Evolutionary conservation across 2,113 vertebrate species (phyloP), one percentile per base, ranked within the genome.

Genomic region (Monopterus albus): DNA sequence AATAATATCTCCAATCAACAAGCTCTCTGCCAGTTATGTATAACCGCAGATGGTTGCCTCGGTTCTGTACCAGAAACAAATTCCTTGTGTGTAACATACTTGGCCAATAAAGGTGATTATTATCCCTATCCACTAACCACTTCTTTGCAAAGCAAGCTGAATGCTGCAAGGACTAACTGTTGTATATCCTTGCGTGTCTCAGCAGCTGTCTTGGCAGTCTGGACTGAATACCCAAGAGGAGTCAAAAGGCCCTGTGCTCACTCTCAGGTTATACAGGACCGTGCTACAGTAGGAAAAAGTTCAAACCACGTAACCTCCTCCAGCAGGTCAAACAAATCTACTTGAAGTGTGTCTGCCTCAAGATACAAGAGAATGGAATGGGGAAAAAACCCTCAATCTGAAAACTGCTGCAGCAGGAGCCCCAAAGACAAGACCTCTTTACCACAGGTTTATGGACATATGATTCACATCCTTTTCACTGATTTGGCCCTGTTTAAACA

Each of bases 201-300:
- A 60, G 59, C 78, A 71, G 82, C 85, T 84, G 84, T 64, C 60
- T 52, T 25, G 36, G 49, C 31, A 64, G 69, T 61, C 68, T 78
- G n/a, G 17, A 72, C 47, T 86, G 42, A 67, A 75, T 65, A 75
- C 69, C 21, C 58, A 66, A 57, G 49, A 64, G 68, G 26, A 57
- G 35, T 7, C 71, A 70, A 70, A 85, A 66, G 51, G 57, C 25
- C 43, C 40, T 8, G 47, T 21, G 51, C 36, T 57, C 38, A 21
- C 57, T 70, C 78, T 86, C 52, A 49, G 53, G 63, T 83, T 85
- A 63, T 67, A 51, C 20, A 1, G 10, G 20, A 60, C 5, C 12
- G 43, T 28, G 72, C 70, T 56, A 65, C 51, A 73, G 59, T 33
- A 21, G 20, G 20, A 58, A 77, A 73, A 67, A 60, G 66, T 74